Conservation (phyloP, 1,140 invertebrate genomes). For the Pinna nobilis region DNA sequence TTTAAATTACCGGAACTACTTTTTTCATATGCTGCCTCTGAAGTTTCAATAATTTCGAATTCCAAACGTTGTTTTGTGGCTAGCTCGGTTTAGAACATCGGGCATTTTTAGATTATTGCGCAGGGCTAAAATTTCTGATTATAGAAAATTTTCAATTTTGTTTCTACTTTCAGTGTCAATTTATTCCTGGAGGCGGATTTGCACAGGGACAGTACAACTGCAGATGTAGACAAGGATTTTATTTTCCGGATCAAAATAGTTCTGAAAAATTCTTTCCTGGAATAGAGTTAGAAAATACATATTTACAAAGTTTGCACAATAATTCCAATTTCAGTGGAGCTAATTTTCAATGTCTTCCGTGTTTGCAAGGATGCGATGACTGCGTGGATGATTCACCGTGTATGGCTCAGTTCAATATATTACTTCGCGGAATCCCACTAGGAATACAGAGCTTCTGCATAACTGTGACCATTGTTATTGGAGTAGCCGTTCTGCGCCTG, state of each 20-base stretch:
- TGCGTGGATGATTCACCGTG: constrained; percentile 78
- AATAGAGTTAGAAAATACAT: constrained; percentile 61
- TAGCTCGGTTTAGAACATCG: too few relatives aligned
- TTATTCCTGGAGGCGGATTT: constrained; percentile 56
- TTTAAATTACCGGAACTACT: too few relatives aligned
- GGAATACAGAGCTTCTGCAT: constrained; percentile 84
- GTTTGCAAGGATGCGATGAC: constrained; percentile 77
- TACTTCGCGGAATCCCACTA: constrained; percentile 81
- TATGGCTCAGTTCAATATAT: constrained; percentile 77
- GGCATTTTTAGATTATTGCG: too few relatives aligned
- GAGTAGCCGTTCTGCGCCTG: constrained; percentile 83
- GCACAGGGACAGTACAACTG: constrained; percentile 65
- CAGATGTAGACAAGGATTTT: constrained; percentile 64
- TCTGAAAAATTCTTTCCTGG: constrained; percentile 64
- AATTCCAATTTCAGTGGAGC: constrained; percentile 37
- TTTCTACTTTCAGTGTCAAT: constrained; percentile 64
- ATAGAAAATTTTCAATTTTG: constrained; percentile 12
- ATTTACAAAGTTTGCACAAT: constrained; percentile 51
- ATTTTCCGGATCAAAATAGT: constrained; percentile 51
- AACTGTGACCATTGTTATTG: constrained; percentile 82
- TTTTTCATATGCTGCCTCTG: background rate
- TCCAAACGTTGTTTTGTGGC: too few relatives aligned
- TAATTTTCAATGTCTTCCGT: constrained; percentile 78
- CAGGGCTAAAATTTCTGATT: too few relatives aligned
- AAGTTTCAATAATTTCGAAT: background rate